A percentile compares a stretch with the other conserved stretches of the same genome.
phyloP scores from a whole-genome alignment of 2,113 vertebrate species.

The Protomyctophum bolini region DNA sequence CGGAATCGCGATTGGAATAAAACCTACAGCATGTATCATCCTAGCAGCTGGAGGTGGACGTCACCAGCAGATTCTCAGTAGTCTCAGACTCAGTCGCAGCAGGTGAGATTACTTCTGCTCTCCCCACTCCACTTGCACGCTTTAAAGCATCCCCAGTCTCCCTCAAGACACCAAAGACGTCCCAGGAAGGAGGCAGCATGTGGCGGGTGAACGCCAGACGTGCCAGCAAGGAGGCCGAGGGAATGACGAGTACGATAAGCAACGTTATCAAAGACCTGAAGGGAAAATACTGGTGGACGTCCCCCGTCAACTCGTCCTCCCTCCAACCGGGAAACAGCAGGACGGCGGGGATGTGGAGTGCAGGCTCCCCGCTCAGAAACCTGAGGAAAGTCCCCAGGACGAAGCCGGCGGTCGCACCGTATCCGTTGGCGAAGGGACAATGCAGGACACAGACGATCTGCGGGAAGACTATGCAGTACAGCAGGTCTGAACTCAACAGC shows the following conservation, averaged over 20 bases:
- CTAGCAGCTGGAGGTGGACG: no score
- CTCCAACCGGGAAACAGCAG: constrained; percentile 12
- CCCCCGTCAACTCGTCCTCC: background rate
- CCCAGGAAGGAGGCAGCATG: constrained; percentile 10
- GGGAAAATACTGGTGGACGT: constrained; percentile 13
- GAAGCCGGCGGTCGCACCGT: constrained; percentile 56
- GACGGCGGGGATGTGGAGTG: background rate
- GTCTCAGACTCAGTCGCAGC: background rate
- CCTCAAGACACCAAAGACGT: background rate
- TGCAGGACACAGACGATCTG: constrained; percentile 56
- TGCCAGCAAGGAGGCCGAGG: background rate
- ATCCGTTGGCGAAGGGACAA: constrained; percentile 58
- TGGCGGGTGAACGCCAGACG: background rate
- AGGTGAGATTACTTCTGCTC: background rate
- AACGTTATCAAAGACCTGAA: constrained; percentile 8
- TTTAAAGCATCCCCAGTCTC: background rate
- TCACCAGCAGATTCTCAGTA: background rate
- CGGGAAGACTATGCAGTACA: constrained; percentile 72
- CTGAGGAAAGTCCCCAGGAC: background rate
- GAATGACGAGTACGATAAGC: background rate
- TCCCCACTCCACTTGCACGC: background rate
- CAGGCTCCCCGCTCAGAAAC: constrained; percentile 4
- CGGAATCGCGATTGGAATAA: no score
- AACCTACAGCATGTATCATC: no score
- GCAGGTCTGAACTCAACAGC: constrained; percentile 74